These are phyloP conservation scores for Cheilosia pagana DNA, from an alignment of 2,888 invertebrate genomes.

Conservation along the genomic window DNA sequence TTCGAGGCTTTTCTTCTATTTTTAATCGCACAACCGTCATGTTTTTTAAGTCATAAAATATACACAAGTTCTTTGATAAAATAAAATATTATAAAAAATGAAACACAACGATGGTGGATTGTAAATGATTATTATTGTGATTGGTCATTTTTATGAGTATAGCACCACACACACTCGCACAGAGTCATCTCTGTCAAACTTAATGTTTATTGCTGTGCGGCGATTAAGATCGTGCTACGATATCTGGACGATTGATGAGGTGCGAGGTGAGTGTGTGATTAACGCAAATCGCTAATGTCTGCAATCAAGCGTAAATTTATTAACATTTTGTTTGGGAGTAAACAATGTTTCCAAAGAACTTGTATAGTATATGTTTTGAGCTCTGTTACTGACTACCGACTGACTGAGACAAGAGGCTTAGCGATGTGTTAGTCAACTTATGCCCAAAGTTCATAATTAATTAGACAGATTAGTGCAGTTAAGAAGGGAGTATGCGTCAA, in stretches of 20 bases:
- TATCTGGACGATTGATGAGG: slow-evolving; percentile 40
- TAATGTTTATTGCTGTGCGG: slow-evolving; percentile 13
- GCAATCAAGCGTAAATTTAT: slow-evolving; percentile 23
- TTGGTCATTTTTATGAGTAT: slow-evolving; percentile 11
- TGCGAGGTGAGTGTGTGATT: slow-evolving; percentile 16
- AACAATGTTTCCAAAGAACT: slow-evolving; percentile 21
- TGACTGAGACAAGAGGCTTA: not conserved
- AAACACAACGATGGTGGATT: not conserved
- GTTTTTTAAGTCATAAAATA: slow-evolving; percentile 2
- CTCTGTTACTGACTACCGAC: too few species aligned
- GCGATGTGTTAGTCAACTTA: not conserved
- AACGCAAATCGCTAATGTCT: slow-evolving; percentile 24
- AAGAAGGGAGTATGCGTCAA: slow-evolving; percentile 22
- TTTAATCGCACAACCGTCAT: not conserved
- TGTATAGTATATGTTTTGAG: not conserved
- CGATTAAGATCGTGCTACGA: slow-evolving; percentile 33
- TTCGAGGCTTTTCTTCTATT: slow-evolving; percentile 12
- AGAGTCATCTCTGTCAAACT: not conserved
- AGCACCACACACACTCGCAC: not conserved
- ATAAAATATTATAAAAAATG: not conserved
- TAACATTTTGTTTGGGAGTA: slow-evolving; percentile 10
- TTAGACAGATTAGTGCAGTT: slow-evolving; percentile 31
- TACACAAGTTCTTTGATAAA: slow-evolving; percentile 7
- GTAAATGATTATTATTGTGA: slow-evolving; percentile 3
- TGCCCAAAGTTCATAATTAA: slow-evolving; percentile 39